phyloP scores from a whole-genome alignment of 2,113 vertebrate genomes.

The Limanda limanda region DNA sequence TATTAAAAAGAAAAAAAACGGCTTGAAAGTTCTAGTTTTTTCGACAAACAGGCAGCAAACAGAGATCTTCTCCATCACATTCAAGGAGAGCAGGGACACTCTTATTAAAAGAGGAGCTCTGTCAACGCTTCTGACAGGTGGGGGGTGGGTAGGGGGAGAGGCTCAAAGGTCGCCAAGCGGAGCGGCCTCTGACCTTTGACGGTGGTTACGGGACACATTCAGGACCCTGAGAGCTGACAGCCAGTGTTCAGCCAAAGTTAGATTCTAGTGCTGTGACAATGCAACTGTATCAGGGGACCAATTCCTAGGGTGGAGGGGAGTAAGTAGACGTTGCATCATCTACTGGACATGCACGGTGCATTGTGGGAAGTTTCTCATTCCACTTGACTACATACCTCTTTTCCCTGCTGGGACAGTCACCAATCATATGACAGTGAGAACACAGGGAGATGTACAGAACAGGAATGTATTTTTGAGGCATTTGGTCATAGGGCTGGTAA shows the following conservation, averaged over 20 bases:
- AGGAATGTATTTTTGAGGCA: conserved; percentile 84
- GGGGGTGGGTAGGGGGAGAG: neutral
- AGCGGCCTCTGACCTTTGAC: conserved; percentile 56
- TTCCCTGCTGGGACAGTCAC: conserved; percentile 97
- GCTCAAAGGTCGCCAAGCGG: conserved; percentile 62
- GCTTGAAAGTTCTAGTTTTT: conserved; percentile 52
- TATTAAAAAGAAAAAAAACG: conserved; percentile 34
- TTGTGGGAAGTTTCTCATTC: conserved; percentile 83
- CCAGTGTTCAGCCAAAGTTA: conserved; percentile 50
- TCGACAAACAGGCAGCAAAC: conserved; percentile 73
- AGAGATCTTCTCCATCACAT: conserved; percentile 72
- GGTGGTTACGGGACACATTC: conserved; percentile 44
- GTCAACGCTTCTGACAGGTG: conserved; percentile 36
- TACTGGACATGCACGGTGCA: conserved; percentile 94
- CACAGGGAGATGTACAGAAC: conserved; percentile 89
- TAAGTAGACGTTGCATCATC: conserved; percentile 68
- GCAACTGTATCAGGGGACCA: conserved; percentile 58
- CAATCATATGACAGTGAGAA: conserved; percentile 95
- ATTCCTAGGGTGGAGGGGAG: conserved; percentile 51
- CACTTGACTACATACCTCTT: conserved; percentile 97
- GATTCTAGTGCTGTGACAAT: conserved; percentile 55
- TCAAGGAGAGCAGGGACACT: conserved; percentile 78
- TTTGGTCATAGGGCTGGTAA: conserved; percentile 67
- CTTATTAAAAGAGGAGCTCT: conserved; percentile 51
- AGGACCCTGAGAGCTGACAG: conserved; percentile 36